Conservation (phyloP, 2,113 vertebrate species). For the Passerina amoena region DNA sequence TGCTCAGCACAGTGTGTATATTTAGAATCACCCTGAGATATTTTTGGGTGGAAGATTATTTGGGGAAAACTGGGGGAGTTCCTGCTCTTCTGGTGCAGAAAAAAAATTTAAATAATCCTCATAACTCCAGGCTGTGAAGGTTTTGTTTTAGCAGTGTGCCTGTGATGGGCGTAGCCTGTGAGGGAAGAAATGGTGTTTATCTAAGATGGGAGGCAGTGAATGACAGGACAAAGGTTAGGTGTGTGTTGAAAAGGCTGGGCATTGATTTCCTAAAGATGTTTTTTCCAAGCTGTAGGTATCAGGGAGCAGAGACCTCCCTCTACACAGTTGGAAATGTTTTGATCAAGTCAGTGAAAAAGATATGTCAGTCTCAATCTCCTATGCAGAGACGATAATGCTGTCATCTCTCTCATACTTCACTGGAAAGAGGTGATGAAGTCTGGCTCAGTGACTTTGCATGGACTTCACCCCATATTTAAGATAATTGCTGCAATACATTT, state of each 20-base stretch:
- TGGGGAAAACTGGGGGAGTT: slow-evolving; percentile 24
- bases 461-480: slow-evolving; percentile 61
- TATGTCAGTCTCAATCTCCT: not conserved
- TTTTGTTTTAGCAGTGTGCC: not conserved
- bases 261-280: slow-evolving; percentile 27
- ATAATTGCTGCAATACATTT: slow-evolving; percentile 55
- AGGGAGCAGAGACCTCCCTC: not conserved
- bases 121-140: not conserved
- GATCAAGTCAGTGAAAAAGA: slow-evolving; percentile 15
- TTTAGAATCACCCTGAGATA: slow-evolving; percentile 11
- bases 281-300: not conserved
- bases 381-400: not conserved
- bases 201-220: not conserved
- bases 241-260: slow-evolving; percentile 17
- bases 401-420: not conserved
- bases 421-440: not conserved
- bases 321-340: not conserved
- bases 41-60: slow-evolving; percentile 24
- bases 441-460: slow-evolving; percentile 31
- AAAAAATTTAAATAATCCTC: not conserved
- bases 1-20: not conserved
- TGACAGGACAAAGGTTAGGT: slow-evolving; percentile 57
- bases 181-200: slow-evolving; percentile 42
- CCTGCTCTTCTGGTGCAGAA: slow-evolving; percentile 16
- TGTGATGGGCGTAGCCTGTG: not conserved